Conservation (phyloP, 1,140 invertebrate species). For the Bombus soroeensis region DNA sequence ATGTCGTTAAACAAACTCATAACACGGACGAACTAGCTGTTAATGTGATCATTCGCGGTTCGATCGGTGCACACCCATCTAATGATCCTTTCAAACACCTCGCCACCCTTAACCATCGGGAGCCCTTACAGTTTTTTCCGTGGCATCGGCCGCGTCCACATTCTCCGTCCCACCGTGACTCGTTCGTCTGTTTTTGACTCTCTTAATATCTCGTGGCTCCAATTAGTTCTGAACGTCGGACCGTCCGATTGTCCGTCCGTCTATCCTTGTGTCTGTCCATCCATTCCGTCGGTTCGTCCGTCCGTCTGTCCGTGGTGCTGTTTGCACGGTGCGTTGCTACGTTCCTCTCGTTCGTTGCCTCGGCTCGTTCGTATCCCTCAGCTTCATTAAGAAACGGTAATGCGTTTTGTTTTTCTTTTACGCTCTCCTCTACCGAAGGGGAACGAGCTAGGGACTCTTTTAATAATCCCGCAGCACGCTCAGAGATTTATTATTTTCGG, state of each 20-base stretch:
- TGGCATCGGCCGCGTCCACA: slow-evolving; percentile 25
- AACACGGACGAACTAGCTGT: slow-evolving; percentile 61
- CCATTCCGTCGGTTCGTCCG: slow-evolving; percentile 50
- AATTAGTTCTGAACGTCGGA: slow-evolving; percentile 77
- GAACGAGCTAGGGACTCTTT: slow-evolving; percentile 77
- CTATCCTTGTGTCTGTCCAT: slow-evolving; percentile 43
- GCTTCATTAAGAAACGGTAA: slow-evolving; percentile 83
- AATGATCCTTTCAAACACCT: slow-evolving; percentile 59
- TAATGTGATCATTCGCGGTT: slow-evolving; percentile 58
- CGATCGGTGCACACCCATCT: slow-evolving; percentile 61
- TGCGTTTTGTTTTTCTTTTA: slow-evolving; percentile 81
- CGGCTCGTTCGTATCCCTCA: slow-evolving; percentile 74
- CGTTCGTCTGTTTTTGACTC: slow-evolving; percentile 53
- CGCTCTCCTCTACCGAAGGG: slow-evolving; percentile 64
- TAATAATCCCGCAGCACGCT: slow-evolving; percentile 80
- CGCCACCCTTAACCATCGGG: background rate
- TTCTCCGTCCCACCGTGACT: slow-evolving; percentile 33
- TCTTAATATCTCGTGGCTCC: slow-evolving; percentile 78
- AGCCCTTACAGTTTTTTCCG: slow-evolving; percentile 28
- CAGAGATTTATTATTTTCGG: slow-evolving; percentile 83
- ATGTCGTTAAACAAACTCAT: slow-evolving; percentile 72
- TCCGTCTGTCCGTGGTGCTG: slow-evolving; percentile 36
- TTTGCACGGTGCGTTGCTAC: slow-evolving; percentile 47
- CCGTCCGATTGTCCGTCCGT: slow-evolving; percentile 63
- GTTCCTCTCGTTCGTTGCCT: slow-evolving; percentile 68